These are phyloP conservation scores for Folsomia candida DNA, from an alignment of 2,888 invertebrate species.

Conservation along the genomic window DNA sequence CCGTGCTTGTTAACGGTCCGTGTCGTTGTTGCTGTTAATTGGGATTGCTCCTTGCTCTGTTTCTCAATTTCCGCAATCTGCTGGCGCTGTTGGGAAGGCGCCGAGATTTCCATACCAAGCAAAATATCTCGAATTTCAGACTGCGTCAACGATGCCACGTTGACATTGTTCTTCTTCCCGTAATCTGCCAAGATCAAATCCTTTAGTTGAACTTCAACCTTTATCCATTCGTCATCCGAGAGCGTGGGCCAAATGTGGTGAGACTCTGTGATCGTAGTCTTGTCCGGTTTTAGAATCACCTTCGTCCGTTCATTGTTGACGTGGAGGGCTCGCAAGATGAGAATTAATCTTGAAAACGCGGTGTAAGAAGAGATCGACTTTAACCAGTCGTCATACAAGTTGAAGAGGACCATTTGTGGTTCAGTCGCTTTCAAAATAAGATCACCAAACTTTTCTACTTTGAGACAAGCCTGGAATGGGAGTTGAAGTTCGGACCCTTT, in stretches of 20 bases:
- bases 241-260: conserved; percentile 99
- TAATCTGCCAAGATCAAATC: conserved; percentile 98
- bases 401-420: conserved; percentile 99
- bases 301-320: conserved; percentile 99
- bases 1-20: conserved; percentile 98
- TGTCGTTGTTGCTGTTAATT: conserved; percentile 97
- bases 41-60: conserved; percentile 98
- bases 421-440: conserved; percentile 98
- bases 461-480: conserved; percentile 97
- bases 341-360: conserved; percentile 93
- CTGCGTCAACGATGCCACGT: conserved; percentile 97
- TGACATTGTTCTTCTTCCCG: conserved; percentile 99
- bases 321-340: conserved; percentile 93
- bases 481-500: conserved; percentile 97
- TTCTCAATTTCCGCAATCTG: conserved; percentile 99
- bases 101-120: conserved; percentile 99
- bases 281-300: conserved; percentile 96
- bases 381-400: conserved; percentile 98
- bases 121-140: conserved; percentile 99
- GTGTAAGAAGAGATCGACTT: conserved; percentile 99
- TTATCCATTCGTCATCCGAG: conserved; percentile 98
- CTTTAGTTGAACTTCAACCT: conserved; percentile 96
- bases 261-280: conserved; percentile 96
- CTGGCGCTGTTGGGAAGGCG: conserved; percentile 96
- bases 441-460: conserved; percentile 99